Percentiles rank a stretch among this genome's conserved stretches.
These are phyloP conservation scores for Drymonia ruficornis DNA, from an alignment of 2,888 invertebrate genomes.

Conservation along the genomic window DNA sequence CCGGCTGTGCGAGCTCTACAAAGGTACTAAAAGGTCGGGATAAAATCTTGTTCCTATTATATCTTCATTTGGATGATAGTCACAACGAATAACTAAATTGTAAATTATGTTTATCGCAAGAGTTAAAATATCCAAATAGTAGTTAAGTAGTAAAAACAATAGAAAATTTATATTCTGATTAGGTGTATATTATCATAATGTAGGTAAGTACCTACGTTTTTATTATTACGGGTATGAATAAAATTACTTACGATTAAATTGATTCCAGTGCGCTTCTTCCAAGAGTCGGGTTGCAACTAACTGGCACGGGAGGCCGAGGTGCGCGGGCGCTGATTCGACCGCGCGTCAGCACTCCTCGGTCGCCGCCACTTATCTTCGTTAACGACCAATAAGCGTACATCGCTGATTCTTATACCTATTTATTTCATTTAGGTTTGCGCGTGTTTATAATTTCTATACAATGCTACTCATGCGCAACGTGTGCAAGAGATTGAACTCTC, in stretches of 20 bases:
- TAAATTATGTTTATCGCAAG: too few relatives aligned
- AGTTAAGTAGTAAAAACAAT: too few relatives aligned
- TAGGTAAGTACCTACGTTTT: background rate
- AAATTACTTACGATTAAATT: conserved; percentile 22
- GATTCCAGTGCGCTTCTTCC: conserved; percentile 16
- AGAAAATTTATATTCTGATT: background rate
- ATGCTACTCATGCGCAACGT: background rate
- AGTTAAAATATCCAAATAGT: too few relatives aligned
- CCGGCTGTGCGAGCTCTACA: background rate
- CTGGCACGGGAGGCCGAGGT: conserved; percentile 19
- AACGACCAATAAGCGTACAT: conserved; percentile 44
- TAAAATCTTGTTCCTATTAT: too few relatives aligned
- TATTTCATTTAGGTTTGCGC: conserved; percentile 22
- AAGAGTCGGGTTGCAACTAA: conserved; percentile 25
- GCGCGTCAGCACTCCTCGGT: conserved; percentile 18
- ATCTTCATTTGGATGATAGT: too few relatives aligned
- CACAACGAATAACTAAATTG: too few relatives aligned
- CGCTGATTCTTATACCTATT: conserved; percentile 22
- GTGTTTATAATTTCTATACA: conserved; percentile 14
- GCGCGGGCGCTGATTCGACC: conserved; percentile 16
- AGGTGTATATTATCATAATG: background rate
- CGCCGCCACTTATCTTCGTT: conserved; percentile 36
- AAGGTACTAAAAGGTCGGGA: too few relatives aligned
- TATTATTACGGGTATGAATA: background rate
- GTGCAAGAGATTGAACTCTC: too few relatives aligned